A percentile compares a stretch with the other conserved stretches of the same genome.
Evolutionary conservation across 2,797 vertebrate genomes (phyloP).

Genomic region (Neosilurus hyrtlii): DNA sequence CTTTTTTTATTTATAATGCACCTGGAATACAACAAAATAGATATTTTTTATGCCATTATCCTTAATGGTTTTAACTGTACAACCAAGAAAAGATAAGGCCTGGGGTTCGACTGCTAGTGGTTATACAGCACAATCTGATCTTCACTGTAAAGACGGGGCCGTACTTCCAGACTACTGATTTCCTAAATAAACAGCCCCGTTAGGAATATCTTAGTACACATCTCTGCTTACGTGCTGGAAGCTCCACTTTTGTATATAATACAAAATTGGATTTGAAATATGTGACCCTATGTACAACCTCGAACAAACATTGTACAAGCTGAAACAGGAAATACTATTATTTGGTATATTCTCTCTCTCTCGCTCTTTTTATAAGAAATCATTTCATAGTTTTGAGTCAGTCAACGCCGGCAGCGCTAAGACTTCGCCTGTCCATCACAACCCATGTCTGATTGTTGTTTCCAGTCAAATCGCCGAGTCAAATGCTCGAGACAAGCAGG

Average conservation of each 20-base stretch:
- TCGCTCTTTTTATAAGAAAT: constrained; percentile 65
- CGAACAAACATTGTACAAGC: constrained; percentile 76
- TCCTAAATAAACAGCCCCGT: constrained; percentile 85
- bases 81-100: constrained; percentile 99
- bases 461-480: constrained; percentile 39
- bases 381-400: constrained; percentile 50
- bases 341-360: constrained; percentile 63
- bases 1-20: constrained; percentile 93
- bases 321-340: constrained; percentile 66
- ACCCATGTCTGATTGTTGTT: constrained; percentile 25
- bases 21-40: constrained; percentile 99
- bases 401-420: constrained; percentile 82
- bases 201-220: constrained; percentile 79
- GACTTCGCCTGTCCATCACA: constrained; percentile 84
- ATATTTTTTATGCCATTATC: constrained; percentile 95
- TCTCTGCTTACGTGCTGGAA: constrained; percentile 85
- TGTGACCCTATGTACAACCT: constrained; percentile 96
- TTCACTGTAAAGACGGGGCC: constrained; percentile 82
- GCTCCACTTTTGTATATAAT: constrained; percentile 89
- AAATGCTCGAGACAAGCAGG: constrained; percentile 26
- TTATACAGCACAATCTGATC: constrained; percentile 93
- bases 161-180: constrained; percentile 75
- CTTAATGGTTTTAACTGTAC: constrained; percentile 93
- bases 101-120: constrained; percentile 99
- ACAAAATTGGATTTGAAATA: constrained; percentile 86